phyloP scores from a whole-genome alignment of 2,113 vertebrate genomes.

The Geococcyx californianus region DNA sequence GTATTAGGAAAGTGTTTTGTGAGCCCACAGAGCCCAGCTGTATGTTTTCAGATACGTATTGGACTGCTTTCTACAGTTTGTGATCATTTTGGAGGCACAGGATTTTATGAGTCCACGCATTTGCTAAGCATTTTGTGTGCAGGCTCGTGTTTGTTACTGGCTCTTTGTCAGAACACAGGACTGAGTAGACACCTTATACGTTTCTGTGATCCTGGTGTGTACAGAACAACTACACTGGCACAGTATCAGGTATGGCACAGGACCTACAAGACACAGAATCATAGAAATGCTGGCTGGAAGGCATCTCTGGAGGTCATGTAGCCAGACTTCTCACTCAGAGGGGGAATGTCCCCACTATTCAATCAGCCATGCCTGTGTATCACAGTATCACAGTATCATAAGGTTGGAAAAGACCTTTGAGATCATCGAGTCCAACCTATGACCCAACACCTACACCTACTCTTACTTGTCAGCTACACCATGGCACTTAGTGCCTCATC shows the following conservation, averaged over 20 bases:
- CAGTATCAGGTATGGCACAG: not conserved
- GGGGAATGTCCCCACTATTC: not conserved
- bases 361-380: not conserved
- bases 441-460: no score
- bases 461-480: no score
- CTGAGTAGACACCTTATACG: not conserved
- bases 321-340: not conserved
- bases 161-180: not conserved
- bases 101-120: not conserved
- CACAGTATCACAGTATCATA: no score
- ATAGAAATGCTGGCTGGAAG: not conserved
- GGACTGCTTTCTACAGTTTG: not conserved
- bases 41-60: not conserved
- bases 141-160: rapidly evolving
- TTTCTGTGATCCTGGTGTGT: not conserved
- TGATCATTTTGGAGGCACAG: not conserved
- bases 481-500: no score
- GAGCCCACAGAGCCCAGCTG: not conserved
- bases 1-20: not conserved
- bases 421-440: no score
- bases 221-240: not conserved
- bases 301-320: not conserved
- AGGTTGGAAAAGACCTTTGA: no score
- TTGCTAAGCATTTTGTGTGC: not conserved
- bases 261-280: not conserved